Percentiles rank a stretch among this genome's conserved stretches.
phyloP scores from a whole-genome alignment of 2,888 invertebrate genomes.

The Cotesia congregata region DNA sequence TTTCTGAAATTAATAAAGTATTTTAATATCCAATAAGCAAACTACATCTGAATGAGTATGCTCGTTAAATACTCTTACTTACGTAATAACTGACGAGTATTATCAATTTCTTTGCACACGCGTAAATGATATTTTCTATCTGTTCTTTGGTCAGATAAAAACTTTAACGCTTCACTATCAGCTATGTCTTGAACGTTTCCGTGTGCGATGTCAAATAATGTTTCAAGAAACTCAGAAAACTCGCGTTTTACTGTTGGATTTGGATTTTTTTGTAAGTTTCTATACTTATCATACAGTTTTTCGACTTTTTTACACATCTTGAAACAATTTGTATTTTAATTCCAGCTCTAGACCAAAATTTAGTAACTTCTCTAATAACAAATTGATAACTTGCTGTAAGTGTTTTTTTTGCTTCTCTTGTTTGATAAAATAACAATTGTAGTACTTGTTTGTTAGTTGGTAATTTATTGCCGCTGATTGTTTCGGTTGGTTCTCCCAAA shows the following conservation, averaged over 20 bases:
- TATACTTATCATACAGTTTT: slow-evolving; percentile 26
- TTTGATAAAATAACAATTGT: slow-evolving; percentile 25
- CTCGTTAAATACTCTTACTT: slow-evolving; percentile 18
- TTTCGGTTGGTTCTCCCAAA: too few relatives aligned
- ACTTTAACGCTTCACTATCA: slow-evolving; percentile 3
- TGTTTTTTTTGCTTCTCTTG: slow-evolving; percentile 14
- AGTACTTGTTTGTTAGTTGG: slow-evolving; percentile 8
- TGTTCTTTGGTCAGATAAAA: slow-evolving; percentile 21
- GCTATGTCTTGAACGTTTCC: slow-evolving; percentile 16
- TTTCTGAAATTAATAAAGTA: slow-evolving; percentile 10
- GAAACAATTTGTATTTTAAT: slow-evolving; percentile 6
- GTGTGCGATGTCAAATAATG: slow-evolving; percentile 35
- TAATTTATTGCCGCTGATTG: slow-evolving; percentile 25
- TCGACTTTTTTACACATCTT: slow-evolving; percentile 11
- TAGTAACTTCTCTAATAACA: slow-evolving; percentile 13
- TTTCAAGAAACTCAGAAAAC: slow-evolving; percentile 23
- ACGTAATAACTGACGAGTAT: slow-evolving; percentile 20
- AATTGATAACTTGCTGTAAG: slow-evolving; percentile 22
- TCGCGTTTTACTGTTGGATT: slow-evolving; percentile 10
- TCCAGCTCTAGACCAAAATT: slow-evolving; percentile 26
- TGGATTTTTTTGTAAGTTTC: slow-evolving; percentile 28
- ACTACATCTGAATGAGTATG: slow-evolving; percentile 13
- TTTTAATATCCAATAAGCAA: slow-evolving; percentile 15
- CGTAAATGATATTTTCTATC: slow-evolving; percentile 31
- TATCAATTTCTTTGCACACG: slow-evolving; percentile 6